A percentile compares a stretch with the other conserved stretches of the same genome.
Conservation (phyloP, 1,140 invertebrate species). For the Eulimnadia texana region DNA sequence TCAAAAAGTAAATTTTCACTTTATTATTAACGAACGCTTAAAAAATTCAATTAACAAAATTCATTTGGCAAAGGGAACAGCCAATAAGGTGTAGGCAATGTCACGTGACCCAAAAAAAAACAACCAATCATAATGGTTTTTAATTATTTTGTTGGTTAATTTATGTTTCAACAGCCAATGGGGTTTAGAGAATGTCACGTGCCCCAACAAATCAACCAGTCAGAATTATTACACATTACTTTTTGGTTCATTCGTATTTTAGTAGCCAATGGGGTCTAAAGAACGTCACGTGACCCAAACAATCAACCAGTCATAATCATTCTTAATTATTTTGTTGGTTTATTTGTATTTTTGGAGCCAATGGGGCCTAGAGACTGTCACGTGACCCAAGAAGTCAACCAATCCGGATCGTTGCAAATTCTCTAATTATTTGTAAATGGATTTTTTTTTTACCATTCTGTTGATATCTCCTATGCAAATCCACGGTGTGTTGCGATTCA, state of each 20-base stretch:
- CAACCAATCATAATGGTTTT: neutral
- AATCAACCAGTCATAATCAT: too few relatives aligned
- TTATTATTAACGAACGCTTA: too few relatives aligned
- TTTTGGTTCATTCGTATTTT: neutral
- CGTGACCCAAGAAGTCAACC: neutral
- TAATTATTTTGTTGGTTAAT: neutral
- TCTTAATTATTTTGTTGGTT: too few relatives aligned
- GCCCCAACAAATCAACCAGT: too few relatives aligned
- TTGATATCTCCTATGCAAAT: conserved; percentile 88
- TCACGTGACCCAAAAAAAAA: neutral
- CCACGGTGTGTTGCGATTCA: conserved; percentile 42
- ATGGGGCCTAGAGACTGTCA: neutral
- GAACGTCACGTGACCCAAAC: too few relatives aligned
- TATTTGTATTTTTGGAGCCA: neutral
- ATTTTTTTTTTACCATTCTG: too few relatives aligned
- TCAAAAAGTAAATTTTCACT: neutral
- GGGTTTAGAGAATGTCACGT: neutral
- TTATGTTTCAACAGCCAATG: neutral
- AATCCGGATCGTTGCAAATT: neutral
- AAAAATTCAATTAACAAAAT: neutral
- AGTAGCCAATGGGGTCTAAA: neutral
- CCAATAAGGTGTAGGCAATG: neutral
- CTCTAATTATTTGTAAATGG: too few relatives aligned
- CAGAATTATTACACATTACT: neutral
- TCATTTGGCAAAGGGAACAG: neutral